Percentiles rank a stretch among this genome's conserved stretches.
Evolutionary conservation across 2,113 vertebrate genomes (phyloP).

Genomic region (Fregata magnificens): DNA sequence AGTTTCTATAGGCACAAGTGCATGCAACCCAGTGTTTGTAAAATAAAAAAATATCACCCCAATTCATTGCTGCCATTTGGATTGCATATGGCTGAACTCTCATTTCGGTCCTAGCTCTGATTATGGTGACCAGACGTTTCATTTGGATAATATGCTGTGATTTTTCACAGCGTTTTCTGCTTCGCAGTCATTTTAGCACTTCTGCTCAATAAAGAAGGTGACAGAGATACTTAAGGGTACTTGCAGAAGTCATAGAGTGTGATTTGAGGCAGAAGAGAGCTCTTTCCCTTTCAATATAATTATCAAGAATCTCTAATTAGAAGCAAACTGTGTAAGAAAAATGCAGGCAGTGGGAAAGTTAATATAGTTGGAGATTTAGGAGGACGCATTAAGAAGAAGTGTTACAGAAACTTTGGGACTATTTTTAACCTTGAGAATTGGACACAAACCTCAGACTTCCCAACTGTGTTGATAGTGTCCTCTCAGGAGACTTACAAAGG

Average conservation of each 20-base stretch:
- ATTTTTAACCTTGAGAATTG: neutral
- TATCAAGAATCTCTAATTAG: neutral
- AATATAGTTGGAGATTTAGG: neutral
- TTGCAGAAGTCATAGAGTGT: neutral
- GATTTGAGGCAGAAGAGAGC: neutral
- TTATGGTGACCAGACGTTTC: neutral
- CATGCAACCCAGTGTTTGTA: neutral
- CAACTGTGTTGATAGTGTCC: neutral
- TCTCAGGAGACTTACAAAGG: neutral
- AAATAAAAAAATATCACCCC: neutral
- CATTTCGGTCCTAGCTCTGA: neutral
- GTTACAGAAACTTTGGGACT: neutral
- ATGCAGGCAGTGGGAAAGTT: neutral
- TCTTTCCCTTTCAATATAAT: neutral
- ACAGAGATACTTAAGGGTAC: neutral
- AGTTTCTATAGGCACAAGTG: neutral
- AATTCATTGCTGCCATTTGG: neutral
- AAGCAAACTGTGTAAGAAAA: neutral
- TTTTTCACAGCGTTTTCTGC: neutral
- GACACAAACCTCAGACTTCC: neutral
- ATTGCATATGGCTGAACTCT: neutral
- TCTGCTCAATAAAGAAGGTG: neutral
- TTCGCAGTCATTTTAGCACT: neutral
- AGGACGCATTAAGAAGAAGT: neutral
- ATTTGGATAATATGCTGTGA: neutral